Percentiles rank a stretch among this genome's conserved stretches.
These are phyloP conservation scores for Brachionus angularis DNA, from an alignment of 1,140 invertebrate species.

Conservation along the genomic window DNA sequence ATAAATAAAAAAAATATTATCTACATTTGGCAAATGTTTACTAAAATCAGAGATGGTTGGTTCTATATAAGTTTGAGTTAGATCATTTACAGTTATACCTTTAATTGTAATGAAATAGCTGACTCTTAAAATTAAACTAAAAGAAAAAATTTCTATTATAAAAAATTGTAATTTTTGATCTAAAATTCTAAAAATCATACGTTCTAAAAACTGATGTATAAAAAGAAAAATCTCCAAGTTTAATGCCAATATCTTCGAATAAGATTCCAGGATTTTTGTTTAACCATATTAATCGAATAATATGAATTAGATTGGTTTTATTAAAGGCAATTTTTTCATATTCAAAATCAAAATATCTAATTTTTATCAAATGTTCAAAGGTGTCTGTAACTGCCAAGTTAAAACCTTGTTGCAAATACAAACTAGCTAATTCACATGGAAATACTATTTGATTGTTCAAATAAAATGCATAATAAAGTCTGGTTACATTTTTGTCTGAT, in stretches of 20 bases:
- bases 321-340: slow-evolving; percentile 24
- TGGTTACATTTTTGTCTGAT: neutral
- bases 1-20: neutral
- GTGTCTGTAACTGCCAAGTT: neutral
- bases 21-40: neutral
- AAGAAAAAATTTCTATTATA: neutral
- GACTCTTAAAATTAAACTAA: neutral
- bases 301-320: neutral
- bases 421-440: neutral
- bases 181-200: slow-evolving; percentile 6
- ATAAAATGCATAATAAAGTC: neutral
- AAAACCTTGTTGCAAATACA: neutral
- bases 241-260: neutral
- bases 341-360: slow-evolving; percentile 14
- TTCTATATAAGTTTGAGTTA: too few species aligned
- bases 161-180: neutral
- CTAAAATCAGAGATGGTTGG: too few species aligned
- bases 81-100: too few species aligned
- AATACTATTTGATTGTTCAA: slow-evolving; percentile 2
- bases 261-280: neutral
- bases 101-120: too few species aligned
- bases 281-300: neutral
- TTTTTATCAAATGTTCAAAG: slow-evolving; percentile 8
- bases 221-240: slow-evolving; percentile 6
- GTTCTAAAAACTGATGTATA: slow-evolving; percentile 23